Conservation (phyloP, 2,113 vertebrate species). For the Anolis carolinensis region DNA sequence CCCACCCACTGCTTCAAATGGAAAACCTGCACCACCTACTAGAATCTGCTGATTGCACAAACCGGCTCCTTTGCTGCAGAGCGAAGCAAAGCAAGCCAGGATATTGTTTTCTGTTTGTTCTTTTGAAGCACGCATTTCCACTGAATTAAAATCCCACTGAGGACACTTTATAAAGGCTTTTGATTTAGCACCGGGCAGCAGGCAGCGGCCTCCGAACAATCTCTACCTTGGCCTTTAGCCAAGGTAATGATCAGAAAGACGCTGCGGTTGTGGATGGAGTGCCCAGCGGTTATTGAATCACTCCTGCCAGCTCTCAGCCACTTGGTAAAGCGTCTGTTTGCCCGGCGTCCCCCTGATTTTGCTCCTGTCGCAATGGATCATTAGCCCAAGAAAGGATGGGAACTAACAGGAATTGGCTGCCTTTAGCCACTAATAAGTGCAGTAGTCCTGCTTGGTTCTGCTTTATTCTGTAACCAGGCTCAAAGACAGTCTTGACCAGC, state of each 20-base stretch:
- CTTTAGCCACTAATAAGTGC: background rate
- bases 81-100: constrained; percentile 9
- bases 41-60: background rate
- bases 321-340: background rate
- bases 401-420: background rate
- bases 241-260: background rate
- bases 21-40: background rate
- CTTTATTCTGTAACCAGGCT: background rate
- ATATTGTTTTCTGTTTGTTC: constrained; percentile 11
- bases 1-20: background rate
- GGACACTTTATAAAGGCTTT: constrained; percentile 18
- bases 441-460: background rate
- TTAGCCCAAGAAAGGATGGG: background rate
- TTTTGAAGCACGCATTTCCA: background rate
- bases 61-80: background rate
- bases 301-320: background rate
- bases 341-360: background rate
- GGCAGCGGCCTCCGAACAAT: background rate
- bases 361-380: background rate
- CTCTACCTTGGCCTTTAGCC: background rate
- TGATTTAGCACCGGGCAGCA: constrained; percentile 14
- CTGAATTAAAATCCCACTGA: constrained; percentile 35
- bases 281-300: constrained; percentile 8
- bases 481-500: background rate
- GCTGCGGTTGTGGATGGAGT: background rate